A percentile compares a stretch with the other conserved stretches of the same genome.
Evolutionary conservation across 2,888 invertebrate genomes (phyloP).

Genomic region (Cosmopolites sordidus): DNA sequence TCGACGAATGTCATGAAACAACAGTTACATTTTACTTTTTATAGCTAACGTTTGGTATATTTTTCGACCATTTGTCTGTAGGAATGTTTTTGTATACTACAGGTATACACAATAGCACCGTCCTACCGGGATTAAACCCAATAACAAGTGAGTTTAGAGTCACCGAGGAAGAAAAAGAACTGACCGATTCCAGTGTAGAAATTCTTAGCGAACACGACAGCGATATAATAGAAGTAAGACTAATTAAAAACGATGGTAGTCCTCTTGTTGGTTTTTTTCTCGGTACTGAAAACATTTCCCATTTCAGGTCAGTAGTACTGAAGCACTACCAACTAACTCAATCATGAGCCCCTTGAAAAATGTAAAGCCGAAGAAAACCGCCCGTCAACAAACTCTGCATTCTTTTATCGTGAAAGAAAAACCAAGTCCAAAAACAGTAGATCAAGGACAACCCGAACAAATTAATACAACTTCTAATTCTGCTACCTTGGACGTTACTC

Average conservation of each 20-base stretch:
- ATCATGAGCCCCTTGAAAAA: slow-evolving; percentile 1
- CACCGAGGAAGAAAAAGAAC: not conserved
- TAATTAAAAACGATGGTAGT: too few species aligned
- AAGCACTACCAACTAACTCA: not conserved
- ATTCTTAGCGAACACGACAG: slow-evolving; percentile 8
- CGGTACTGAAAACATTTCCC: too few species aligned
- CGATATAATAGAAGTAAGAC: slow-evolving; percentile 10
- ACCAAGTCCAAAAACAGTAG: not conserved
- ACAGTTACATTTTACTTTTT: too few species aligned
- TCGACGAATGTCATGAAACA: too few species aligned
- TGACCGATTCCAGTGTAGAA: slow-evolving; percentile 6
- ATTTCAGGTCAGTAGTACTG: slow-evolving; percentile 7
- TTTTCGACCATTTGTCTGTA: too few species aligned
- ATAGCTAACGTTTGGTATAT: too few species aligned
- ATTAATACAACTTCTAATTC: not conserved
- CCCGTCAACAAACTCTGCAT: slow-evolving; percentile 5
- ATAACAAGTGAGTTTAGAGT: too few species aligned
- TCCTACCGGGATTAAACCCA: not conserved
- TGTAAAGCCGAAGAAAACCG: not conserved
- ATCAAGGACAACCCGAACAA: not conserved
- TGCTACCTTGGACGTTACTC: slow-evolving; percentile 3
- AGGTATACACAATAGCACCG: slow-evolving; percentile 12
- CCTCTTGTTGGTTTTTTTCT: too few species aligned
- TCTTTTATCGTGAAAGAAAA: slow-evolving; percentile 3
- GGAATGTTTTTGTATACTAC: not conserved